These are phyloP conservation scores for Invenusta paracnida DNA, from an alignment of 2,888 invertebrate genomes.

Conservation along the genomic window DNA sequence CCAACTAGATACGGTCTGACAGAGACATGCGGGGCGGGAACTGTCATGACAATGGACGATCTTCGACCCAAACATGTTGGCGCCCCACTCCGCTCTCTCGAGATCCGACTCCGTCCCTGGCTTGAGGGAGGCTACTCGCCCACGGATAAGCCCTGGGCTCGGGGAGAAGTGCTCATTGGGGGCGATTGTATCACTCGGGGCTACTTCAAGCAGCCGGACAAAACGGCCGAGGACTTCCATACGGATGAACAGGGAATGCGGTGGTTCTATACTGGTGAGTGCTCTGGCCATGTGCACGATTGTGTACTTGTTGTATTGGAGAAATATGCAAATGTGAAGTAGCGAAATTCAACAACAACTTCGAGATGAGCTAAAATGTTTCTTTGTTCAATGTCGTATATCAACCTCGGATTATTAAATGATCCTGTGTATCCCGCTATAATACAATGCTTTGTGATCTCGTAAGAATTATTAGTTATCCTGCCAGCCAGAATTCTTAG, in stretches of 20 bases:
- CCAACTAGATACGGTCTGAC: conserved; percentile 75
- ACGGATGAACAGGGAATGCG: conserved; percentile 63
- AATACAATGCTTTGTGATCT: neutral
- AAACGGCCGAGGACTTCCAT: conserved; percentile 78
- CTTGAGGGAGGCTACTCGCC: conserved; percentile 84
- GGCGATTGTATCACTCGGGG: conserved; percentile 87
- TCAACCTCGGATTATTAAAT: too few species aligned
- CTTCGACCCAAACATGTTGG: conserved; percentile 78
- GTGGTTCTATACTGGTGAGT: conserved; percentile 77
- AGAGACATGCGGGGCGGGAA: conserved; percentile 87
- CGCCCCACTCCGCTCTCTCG: conserved; percentile 76
- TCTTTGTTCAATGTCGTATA: too few species aligned
- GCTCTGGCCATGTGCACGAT: too few species aligned
- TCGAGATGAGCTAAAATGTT: too few species aligned
- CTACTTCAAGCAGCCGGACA: conserved; percentile 83
- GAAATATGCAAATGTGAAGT: too few species aligned
- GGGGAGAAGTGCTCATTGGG: conserved; percentile 78
- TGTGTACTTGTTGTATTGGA: too few species aligned
- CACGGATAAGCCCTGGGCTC: conserved; percentile 77
- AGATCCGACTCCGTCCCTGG: conserved; percentile 83
- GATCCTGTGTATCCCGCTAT: too few species aligned
- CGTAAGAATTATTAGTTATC: too few species aligned
- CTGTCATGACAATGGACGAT: conserved; percentile 63
- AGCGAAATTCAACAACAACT: too few species aligned
- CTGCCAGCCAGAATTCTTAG: too few species aligned